These are phyloP conservation scores for Lepidothrix coronata DNA, from an alignment of 2,113 vertebrate genomes.

Conservation along the genomic window DNA sequence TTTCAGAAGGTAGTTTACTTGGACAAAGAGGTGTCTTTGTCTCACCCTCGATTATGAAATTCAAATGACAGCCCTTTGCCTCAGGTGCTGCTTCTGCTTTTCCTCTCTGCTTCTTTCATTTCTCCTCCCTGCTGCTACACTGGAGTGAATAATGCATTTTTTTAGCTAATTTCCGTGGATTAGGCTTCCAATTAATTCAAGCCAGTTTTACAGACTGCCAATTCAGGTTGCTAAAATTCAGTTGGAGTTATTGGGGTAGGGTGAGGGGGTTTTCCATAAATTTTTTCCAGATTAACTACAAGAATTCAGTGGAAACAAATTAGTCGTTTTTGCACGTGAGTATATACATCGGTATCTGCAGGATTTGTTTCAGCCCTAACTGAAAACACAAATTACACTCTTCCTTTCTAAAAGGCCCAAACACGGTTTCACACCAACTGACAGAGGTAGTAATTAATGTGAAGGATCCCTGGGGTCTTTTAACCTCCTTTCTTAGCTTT, in stretches of 20 bases:
- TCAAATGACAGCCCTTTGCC: slow-evolving; percentile 62
- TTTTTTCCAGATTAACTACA: slow-evolving; percentile 24
- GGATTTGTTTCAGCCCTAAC: not conserved
- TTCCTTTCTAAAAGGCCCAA: slow-evolving; percentile 7
- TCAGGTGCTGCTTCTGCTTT: slow-evolving; percentile 61
- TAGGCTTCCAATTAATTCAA: slow-evolving; percentile 64
- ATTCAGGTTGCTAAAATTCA: slow-evolving; percentile 25
- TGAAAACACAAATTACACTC: slow-evolving; percentile 30
- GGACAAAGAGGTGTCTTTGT: slow-evolving; percentile 52
- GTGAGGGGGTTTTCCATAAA: not conserved
- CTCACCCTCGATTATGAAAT: slow-evolving; percentile 45
- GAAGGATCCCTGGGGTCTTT: slow-evolving; percentile 51
- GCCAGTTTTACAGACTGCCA: slow-evolving; percentile 48
- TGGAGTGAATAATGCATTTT: slow-evolving; percentile 60
- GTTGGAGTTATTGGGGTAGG: not conserved
- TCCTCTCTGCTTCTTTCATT: slow-evolving; percentile 55
- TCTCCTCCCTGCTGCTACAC: slow-evolving; percentile 61
- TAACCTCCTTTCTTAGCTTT: slow-evolving; percentile 61
- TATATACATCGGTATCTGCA: not conserved
- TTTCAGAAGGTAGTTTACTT: slow-evolving; percentile 23
- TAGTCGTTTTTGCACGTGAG: not conserved
- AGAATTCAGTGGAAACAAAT: slow-evolving; percentile 28
- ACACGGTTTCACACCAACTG: slow-evolving; percentile 47
- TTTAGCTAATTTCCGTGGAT: slow-evolving; percentile 50
- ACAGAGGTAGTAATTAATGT: slow-evolving; percentile 47